Evolutionary conservation across 2,888 invertebrate species (phyloP).

Genomic region (Philereme vetulata): DNA sequence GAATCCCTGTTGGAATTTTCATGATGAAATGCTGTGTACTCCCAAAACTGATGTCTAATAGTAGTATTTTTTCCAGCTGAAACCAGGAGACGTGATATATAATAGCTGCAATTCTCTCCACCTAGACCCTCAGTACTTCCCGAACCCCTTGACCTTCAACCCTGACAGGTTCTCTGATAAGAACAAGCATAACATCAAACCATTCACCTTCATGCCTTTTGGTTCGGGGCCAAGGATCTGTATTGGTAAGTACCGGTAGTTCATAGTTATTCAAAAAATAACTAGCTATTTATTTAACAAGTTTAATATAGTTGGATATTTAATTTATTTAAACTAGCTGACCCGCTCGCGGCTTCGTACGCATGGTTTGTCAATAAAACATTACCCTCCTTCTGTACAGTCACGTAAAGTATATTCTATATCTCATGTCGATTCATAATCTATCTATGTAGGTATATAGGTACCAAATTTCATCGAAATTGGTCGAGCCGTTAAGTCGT

Average conservation of each 20-base stretch:
- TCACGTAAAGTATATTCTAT: too few relatives aligned
- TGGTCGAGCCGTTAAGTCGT: too few relatives aligned
- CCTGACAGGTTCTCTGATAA: slow-evolving; percentile 74
- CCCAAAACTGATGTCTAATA: not conserved
- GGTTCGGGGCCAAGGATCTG: slow-evolving; percentile 81
- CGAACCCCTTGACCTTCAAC: slow-evolving; percentile 59
- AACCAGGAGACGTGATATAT: slow-evolving; percentile 53
- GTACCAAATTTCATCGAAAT: too few relatives aligned
- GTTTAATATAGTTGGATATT: too few relatives aligned
- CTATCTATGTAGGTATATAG: too few relatives aligned
- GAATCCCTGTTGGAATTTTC: not conserved
- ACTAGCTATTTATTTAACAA: too few relatives aligned
- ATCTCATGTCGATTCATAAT: too few relatives aligned
- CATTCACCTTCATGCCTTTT: slow-evolving; percentile 78
- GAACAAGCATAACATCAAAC: slow-evolving; percentile 67
- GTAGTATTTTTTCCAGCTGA: slow-evolving; percentile 40
- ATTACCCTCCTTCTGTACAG: too few relatives aligned
- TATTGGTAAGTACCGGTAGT: slow-evolving; percentile 60
- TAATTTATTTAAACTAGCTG: too few relatives aligned
- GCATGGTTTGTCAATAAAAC: too few relatives aligned
- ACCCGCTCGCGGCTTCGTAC: too few relatives aligned
- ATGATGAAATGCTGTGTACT: not conserved
- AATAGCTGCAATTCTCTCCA: slow-evolving; percentile 58
- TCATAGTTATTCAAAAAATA: too few relatives aligned
- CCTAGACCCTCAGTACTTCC: slow-evolving; percentile 52